Conservation (phyloP, 2,113 vertebrate genomes). For the Clarias gariepinus region DNA sequence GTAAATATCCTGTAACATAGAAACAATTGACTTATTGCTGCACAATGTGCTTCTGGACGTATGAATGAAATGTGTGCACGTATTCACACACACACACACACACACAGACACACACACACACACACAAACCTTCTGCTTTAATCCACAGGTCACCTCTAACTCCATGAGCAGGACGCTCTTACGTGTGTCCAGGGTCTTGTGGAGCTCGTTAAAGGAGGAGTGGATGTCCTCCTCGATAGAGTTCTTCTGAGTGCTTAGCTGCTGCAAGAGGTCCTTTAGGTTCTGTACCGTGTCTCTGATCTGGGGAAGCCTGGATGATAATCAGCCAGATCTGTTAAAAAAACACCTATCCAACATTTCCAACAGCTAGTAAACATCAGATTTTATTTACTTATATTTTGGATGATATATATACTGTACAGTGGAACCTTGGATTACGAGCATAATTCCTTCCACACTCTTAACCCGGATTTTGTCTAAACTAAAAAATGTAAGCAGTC, state of each 20-base stretch:
- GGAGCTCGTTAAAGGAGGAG: conserved; percentile 91
- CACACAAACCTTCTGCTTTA: conserved; percentile 87
- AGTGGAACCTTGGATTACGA: too few relatives aligned
- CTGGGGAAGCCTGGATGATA: conserved; percentile 83
- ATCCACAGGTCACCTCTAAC: conserved; percentile 94
- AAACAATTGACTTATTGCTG: not conserved
- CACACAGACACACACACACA: too few relatives aligned
- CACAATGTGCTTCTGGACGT: not conserved
- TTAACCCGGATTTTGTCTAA: too few relatives aligned
- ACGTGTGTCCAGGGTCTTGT: conserved; percentile 93
- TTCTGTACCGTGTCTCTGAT: conserved; percentile 85
- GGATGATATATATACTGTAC: not conserved
- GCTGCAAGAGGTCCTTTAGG: conserved; percentile 90
- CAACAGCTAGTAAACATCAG: not conserved
- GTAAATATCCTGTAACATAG: not conserved
- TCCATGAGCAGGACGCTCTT: conserved; percentile 97
- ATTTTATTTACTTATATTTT: not conserved
- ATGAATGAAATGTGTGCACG: not conserved
- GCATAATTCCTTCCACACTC: too few relatives aligned
- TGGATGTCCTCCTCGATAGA: conserved; percentile 96
- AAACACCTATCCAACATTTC: conserved; percentile 1
- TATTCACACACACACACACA: not conserved
- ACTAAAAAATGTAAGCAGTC: too few relatives aligned
- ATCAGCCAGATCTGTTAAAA: not conserved
- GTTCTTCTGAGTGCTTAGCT: conserved; percentile 87